Base-by-base conservation (phyloP, 2,888 invertebrate species). In the Hydrotaea cyrtoneurina region DNA sequence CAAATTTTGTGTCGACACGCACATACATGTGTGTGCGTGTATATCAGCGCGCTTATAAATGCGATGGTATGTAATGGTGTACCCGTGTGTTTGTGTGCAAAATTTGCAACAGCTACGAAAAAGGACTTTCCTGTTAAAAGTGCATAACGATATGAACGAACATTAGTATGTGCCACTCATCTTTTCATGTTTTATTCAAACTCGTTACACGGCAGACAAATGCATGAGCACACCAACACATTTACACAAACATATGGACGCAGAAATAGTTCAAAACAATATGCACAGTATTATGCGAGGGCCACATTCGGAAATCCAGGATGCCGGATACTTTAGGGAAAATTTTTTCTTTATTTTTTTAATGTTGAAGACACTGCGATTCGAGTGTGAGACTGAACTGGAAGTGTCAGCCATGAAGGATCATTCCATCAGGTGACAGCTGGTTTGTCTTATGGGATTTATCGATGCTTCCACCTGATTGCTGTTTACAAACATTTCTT, bases 161-260 rank as follows among this genome's bases (percentile, higher is more conserved):
- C 85, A 82, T 85, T 85, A 85, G 81, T 79, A 82, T 79, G 77
- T 85, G 85, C 82, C 79, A 85, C 82, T 85, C 85, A 82, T 79
- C 76, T 59, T 82, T 82, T 66, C 76, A 82, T 85, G 79, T 85
- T 85, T 85, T 85, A 82, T 85, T 79, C 76, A 85, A 82, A 19
- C 66, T 36, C 36, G 17, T 36, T 36, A 64, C 43, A 66, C 21
- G 66, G 21, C 43, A 66, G 66, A 43, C 36, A 43, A 39, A 39
- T 19, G 21, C 8, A 36, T 31, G 11, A 7, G n/a, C 36, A 62
- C 2, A 59, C 53, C 1, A 5, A 19, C 55, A 19, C 8, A 57
- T 2, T 21, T 57, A 10, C 53, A 17, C 3, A 8, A 2, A 53
- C 4, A 17, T 43, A 13, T 7, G 2, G 13, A 13, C 5, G 13